Base-by-base conservation (phyloP, 2,113 vertebrate genomes). In the Channa argus region DNA sequence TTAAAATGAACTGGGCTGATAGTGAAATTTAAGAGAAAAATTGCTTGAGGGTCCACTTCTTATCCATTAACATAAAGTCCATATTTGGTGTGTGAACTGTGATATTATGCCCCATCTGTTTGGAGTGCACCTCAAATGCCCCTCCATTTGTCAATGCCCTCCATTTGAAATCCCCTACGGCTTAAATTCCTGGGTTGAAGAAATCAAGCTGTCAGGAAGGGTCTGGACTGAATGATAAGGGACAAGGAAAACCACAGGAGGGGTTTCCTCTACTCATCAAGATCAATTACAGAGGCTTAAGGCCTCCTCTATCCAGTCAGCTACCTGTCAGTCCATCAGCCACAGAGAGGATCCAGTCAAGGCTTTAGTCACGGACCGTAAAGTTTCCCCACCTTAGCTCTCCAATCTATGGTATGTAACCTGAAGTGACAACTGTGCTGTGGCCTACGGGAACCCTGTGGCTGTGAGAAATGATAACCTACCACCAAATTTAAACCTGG, bases 261-360 rank as follows among this genome's bases (percentile, higher is more conserved):
- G 65, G 74, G 62, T 58, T 81, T 89, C 86, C 81, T 79, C 80
- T 60, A 74, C 74, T 80, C 81, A 83, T 76, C 87, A 82, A 90
- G 88, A 90, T 92, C 84, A 89, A 84, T 85, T 91, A 76, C 86
- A 89, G 79, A 73, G 82, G 82, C 72, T 83, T 82, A 87, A 45
- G 51, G 41, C 52, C 66, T 53, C 47, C 41, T 80, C 77, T 24
- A 63, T 67, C 63, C 70, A 66, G 61, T 15, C 60, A 33, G 70
- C 70, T 15, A 43, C 82, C 71, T 51, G 66, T 84, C 88, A 85
- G 65, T 84, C 84, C 77, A 77, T 77, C 79, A 77, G 71, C 71
- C 68, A 36, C 37, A 1, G 52, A 77, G 74, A 63, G 75, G 75
- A 75, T 80, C 12, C 38, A 84, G 84, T 85, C 87, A 44, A 69